A percentile compares a stretch with the other conserved stretches of the same genome.
phyloP scores from a whole-genome alignment of 2,797 vertebrate genomes.

The Hephaestus fuliginosus region DNA sequence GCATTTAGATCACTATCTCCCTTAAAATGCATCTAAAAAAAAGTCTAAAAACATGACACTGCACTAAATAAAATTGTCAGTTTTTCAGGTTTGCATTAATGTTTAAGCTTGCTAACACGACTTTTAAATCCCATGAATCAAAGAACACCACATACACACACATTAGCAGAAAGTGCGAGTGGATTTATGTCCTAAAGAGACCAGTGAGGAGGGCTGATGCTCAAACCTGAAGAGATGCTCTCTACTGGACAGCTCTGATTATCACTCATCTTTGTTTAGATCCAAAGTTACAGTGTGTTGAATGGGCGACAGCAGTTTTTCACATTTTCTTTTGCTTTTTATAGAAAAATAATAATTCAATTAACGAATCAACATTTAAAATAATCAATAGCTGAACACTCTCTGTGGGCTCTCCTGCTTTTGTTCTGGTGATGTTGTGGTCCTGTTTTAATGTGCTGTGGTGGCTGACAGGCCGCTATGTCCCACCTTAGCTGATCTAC shows the following conservation, averaged over 20 bases:
- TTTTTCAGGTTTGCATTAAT: background rate
- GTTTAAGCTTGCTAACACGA: background rate
- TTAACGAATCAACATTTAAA: background rate
- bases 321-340: background rate
- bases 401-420: background rate
- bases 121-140: slow-evolving; percentile 44
- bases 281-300: background rate
- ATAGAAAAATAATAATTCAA: background rate
- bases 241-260: background rate
- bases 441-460: background rate
- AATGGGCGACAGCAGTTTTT: background rate
- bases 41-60: too few relatives aligned
- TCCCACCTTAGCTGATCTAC: slow-evolving; percentile 23
- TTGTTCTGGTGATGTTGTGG: slow-evolving; percentile 1
- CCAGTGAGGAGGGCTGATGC: background rate
- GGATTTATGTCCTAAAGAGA: background rate
- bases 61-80: background rate
- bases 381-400: background rate
- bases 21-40: too few relatives aligned
- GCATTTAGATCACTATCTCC: too few relatives aligned
- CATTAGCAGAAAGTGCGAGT: background rate
- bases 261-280: background rate
- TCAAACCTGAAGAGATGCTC: background rate
- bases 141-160: slow-evolving; percentile 33
- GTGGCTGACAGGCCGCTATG: slow-evolving; percentile 16